Evolutionary conservation across 64 coral and sea anemone genomes (phyloP), one percentile per base, ranked within the genome.

Genomic region (Acropora yongei): DNA sequence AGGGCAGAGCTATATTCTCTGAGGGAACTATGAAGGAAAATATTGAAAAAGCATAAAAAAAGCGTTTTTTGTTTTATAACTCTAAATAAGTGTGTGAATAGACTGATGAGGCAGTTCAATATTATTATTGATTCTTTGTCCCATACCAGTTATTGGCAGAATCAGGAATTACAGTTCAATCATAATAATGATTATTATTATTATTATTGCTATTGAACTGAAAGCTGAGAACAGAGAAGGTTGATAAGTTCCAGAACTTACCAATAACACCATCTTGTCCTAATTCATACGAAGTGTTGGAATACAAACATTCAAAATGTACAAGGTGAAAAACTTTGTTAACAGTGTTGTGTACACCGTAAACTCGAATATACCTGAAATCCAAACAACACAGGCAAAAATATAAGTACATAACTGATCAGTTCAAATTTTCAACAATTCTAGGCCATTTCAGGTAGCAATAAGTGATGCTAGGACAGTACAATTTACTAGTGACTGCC

Each of bases 261-360:
- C 95, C 95, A 60, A 97, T 47, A 13, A 97, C 89, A 47, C 67
- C 92, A 88, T 89, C 83, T 20, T 91, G 82, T 57, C 91, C 87
- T 5, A 98, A 68, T 51, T 95, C 68, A 71, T 89, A 95, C 4
- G 80, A 51, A 72, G 60, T 78, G 41, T 94, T 95, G 16, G 93
- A 90, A 90, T 92, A 98, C 8, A 57, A 89, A 81, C 96, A 98
- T 58, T 98, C 96, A 92, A 98, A 95, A 66, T 98, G 96, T 66
- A 98, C 96, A 74, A 98, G 86, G 77, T 98, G 96, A 75, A 98
- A 98, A 11, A 98, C 96, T 45, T 98, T 98, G 49, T 98, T 98
- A 8, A 98, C 93, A 1, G 92, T 95, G 80, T 94, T 95, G 81
- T 98, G 92, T 2, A 93, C 88, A 11, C 96, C 96, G 89, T 47